Base-by-base conservation (phyloP, 2,888 invertebrate genomes). In the Xestia ashworthii region DNA sequence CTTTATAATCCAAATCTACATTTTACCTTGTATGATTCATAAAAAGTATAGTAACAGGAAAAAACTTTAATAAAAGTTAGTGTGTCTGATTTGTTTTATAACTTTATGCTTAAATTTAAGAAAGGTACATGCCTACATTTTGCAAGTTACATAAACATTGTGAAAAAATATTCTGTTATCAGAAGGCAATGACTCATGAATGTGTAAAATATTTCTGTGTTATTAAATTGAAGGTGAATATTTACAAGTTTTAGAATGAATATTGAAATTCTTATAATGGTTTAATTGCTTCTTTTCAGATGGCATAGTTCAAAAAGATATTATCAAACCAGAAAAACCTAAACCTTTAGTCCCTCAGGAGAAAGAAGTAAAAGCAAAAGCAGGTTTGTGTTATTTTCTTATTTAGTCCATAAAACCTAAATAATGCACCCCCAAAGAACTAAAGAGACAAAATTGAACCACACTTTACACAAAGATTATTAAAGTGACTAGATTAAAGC, bases 331-430 rank as follows among this genome's bases (percentile, higher is more conserved):
- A 41, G 44, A 38, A 16, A 53, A 77, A n/a, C 46, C 62, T 19
- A 76, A 72, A 38, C n/a, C 65, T 12, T 38, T n/a, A 22, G 41
- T 16, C 1, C n/a, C 71, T 70, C 48, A 66, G 19, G 79, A 67
- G 25, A 78, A 81, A 68, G 14, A 65, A 53, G 65, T 60, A 9
- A 79, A 76, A 50, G 75, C 76, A 9, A 79, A 76, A 50, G 75
- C 76, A 88, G 88, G 87, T 87, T 75, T 74, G 85, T 82, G n/a
- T 48, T 55, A 44, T 55, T 50, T 62, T 53, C 0, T 32, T 79
- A 6, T 14, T 41, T 19, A 55, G 12, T 38, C 3, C 2, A 25
- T 46, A 38, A 25, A 38, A 53, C 46, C 2, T 0, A 0, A 50
- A 44, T 60, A 60, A 60, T 32, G 2, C 5, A 46, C 12, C 5